Conservation (phyloP, 2,797 vertebrate species). For the Phataginus tricuspis region DNA sequence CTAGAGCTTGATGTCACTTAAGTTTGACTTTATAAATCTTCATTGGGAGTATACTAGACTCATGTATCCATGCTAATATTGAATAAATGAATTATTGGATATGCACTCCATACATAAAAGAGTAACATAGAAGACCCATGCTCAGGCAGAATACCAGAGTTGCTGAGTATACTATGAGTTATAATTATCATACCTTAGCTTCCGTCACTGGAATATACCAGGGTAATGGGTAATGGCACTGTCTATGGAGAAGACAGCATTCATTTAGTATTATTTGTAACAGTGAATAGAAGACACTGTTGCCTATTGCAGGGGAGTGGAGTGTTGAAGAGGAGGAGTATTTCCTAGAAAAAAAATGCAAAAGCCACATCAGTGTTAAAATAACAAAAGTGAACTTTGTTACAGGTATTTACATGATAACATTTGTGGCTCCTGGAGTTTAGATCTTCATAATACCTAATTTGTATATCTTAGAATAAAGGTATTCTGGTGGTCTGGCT, state of each 20-base stretch:
- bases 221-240: background rate
- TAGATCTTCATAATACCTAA: background rate
- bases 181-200: background rate
- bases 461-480: background rate
- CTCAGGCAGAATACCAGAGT: background rate
- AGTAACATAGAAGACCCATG: background rate
- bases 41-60: background rate
- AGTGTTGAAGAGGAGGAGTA: background rate
- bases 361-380: background rate
- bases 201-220: background rate
- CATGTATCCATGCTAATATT: background rate
- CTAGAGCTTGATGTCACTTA: background rate
- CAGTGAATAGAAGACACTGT: background rate
- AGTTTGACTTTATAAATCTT: background rate
- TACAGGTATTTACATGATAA: background rate
- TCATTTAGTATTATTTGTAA: background rate
- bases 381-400: background rate
- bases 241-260: background rate
- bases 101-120: background rate
- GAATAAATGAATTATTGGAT: background rate
- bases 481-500: background rate
- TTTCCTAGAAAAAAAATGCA: background rate
- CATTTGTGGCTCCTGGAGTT: background rate
- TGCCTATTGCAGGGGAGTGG: background rate
- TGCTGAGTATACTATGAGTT: background rate